Evolutionary conservation across 2,113 vertebrate species (phyloP).

Genomic region (Anseranas semipalmata): DNA sequence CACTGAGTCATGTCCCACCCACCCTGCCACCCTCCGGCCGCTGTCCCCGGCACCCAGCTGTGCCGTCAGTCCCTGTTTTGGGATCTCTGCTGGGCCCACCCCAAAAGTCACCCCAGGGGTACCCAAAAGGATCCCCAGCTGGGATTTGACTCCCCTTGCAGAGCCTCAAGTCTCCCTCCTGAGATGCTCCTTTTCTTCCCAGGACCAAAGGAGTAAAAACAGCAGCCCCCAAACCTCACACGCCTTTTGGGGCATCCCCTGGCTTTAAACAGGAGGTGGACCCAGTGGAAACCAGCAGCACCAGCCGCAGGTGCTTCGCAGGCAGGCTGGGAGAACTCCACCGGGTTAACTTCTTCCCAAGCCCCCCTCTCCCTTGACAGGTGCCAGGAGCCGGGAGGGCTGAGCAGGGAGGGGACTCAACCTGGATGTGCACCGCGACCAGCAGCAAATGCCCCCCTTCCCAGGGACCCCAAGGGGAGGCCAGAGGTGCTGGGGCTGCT

Average conservation of each 20-base stretch:
- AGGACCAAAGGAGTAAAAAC: not conserved
- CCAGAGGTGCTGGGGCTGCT: not conserved
- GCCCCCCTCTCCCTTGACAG: not conserved
- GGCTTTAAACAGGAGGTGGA: not conserved
- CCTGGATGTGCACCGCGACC: not conserved
- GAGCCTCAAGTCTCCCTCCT: not conserved
- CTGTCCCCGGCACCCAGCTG: not conserved
- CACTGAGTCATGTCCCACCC: not conserved
- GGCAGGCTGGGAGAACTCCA: not conserved
- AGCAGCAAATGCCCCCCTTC: not conserved
- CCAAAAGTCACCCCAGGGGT: not conserved
- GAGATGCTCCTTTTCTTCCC: not conserved
- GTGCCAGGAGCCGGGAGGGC: not conserved
- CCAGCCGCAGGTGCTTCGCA: not conserved
- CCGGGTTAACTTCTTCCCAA: not conserved
- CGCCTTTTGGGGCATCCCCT: accelerated
- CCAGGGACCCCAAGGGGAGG: not conserved
- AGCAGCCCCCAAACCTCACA: accelerated
- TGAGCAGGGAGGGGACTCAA: not conserved
- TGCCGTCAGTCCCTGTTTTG: not conserved
- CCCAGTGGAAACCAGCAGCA: not conserved
- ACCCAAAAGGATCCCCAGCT: not conserved
- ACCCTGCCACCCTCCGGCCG: not conserved
- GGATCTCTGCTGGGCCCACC: not conserved
- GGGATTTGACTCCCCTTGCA: not conserved